phyloP scores from a whole-genome alignment of 2,113 vertebrate species.

The Morone chrysops region DNA sequence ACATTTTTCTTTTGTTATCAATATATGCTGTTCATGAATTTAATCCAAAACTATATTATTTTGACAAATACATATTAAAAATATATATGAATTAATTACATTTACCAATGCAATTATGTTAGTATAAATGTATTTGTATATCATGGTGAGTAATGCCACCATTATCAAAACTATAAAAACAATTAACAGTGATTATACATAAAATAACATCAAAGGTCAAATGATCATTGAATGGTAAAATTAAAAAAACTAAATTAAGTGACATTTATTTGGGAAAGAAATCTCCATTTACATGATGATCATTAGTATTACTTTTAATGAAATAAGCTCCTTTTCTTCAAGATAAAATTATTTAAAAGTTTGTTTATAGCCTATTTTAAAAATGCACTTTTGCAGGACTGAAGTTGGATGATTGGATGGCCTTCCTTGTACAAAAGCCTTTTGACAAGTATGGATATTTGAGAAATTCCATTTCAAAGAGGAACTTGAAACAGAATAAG shows the following conservation, averaged over 20 bases:
- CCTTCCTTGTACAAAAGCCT: conserved; percentile 40
- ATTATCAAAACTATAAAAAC: not conserved
- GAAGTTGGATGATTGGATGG: conserved; percentile 29
- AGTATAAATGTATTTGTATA: not conserved
- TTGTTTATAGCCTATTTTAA: not conserved
- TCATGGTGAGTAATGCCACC: not conserved
- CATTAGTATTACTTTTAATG: not conserved
- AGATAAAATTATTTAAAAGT: not conserved
- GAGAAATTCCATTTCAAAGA: conserved; percentile 50
- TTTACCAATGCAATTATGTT: not conserved
- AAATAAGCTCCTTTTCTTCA: not conserved
- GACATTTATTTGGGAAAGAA: not conserved
- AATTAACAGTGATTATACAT: not conserved
- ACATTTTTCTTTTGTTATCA: too few species aligned
- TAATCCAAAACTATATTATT: not conserved
- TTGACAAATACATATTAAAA: not conserved
- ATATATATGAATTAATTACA: not conserved
- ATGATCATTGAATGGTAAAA: not conserved
- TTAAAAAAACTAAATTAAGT: not conserved
- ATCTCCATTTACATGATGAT: not conserved
- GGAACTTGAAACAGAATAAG: conserved; percentile 27
- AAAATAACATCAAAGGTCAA: not conserved
- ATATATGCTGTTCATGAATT: not conserved
- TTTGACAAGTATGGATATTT: conserved; percentile 37
- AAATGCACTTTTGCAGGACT: not conserved